Percentiles rank a stretch among this genome's conserved stretches.
Evolutionary conservation across 1,140 invertebrate genomes (phyloP).

Genomic region (Caenorhabditis remanei): DNA sequence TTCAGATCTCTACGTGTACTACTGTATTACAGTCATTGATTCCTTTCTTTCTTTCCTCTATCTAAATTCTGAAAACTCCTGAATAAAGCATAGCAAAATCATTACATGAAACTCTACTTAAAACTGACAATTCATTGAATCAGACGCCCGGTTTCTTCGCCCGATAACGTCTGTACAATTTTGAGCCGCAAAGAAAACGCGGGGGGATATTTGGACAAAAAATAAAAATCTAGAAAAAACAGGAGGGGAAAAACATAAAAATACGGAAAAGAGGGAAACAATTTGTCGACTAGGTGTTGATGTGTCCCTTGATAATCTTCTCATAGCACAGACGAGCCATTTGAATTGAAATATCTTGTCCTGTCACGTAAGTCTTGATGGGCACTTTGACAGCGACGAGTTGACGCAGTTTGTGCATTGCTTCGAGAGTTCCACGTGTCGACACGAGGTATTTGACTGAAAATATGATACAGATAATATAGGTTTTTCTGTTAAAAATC

Average conservation of each 20-base stretch:
- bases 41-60: too few relatives aligned
- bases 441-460: slow-evolving; percentile 3
- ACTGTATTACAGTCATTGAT: too few relatives aligned
- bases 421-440: slow-evolving; percentile 52
- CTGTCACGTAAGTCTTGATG: slow-evolving; percentile 14
- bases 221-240: background rate
- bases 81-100: too few relatives aligned
- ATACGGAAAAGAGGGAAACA: background rate
- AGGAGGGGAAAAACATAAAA: background rate
- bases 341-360: slow-evolving; percentile 32
- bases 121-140: slow-evolving; percentile 36
- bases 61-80: too few relatives aligned
- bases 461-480: background rate
- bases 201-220: background rate
- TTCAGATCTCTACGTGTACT: too few relatives aligned
- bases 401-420: slow-evolving; percentile 32
- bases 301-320: slow-evolving; percentile 54
- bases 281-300: background rate
- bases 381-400: slow-evolving; percentile 40
- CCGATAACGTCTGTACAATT: background rate
- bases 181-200: background rate
- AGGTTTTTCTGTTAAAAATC: background rate
- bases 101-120: background rate
- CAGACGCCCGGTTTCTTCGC: background rate
- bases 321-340: slow-evolving; percentile 48